Evolutionary conservation across 2,797 vertebrate genomes (phyloP), one percentile per base, ranked within the genome.

Genomic region (Myripristis murdjan): DNA sequence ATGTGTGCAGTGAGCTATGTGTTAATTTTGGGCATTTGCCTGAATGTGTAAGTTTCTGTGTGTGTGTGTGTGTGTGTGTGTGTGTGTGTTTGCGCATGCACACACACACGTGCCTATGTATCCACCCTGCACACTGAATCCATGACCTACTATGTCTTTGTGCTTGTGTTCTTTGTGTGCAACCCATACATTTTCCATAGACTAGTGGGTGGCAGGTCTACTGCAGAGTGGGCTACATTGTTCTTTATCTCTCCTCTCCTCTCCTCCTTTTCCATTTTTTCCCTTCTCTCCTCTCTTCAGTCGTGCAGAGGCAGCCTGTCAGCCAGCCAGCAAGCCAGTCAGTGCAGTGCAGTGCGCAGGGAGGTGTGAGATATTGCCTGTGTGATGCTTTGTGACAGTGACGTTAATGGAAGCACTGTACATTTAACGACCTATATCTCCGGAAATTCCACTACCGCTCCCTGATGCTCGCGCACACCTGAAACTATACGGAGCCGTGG

Each of bases 391-490:
- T 90, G 85, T 88, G 91, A 92, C 92, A 91, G 84, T 83, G 81
- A 90, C 67, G 72, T 87, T 93, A 92, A 92, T 92, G 77, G 85
- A 86, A 88, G 83, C 79, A 84, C 90, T 89, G 82, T 86, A 91
- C 85, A 76, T 82, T 90, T 87, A 90, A 91, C 49, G 44, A 86
- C 81, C 71, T 7, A 74, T 83, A 83, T 84, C 77, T 84, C 70
- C 0, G 71, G 67, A 88, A 85, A 84, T 81, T 77, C 63, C 76
- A 67, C 76, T 63, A 65, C 68, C 26, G 14, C 71, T 63, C 48
- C 66, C 65, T n/a, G 15, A 55, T 82, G 26, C 54, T 63, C 48
- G 47, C 56, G 35, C 35, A 47, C 10, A 11, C 23, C 47, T 20
- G 6, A 57, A 58, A 41, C 53, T 54, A 48, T 24, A 24, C 48